Conservation (phyloP, 2,797 vertebrate genomes). For the Dryobates pubescens region DNA sequence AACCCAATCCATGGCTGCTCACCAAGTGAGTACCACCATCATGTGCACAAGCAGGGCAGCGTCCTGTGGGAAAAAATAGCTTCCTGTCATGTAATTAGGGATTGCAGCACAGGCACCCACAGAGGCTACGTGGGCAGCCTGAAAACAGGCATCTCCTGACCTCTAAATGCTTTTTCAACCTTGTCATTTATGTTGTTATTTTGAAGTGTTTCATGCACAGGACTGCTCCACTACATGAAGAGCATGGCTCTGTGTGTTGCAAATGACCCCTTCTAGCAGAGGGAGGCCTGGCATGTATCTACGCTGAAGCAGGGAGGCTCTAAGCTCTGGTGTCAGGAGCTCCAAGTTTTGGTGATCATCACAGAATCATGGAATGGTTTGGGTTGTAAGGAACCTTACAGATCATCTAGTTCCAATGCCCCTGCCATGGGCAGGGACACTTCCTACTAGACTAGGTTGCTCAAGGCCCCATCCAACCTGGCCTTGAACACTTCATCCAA, state of each 20-base stretch:
- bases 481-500: too few relatives aligned
- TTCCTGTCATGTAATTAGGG: neutral
- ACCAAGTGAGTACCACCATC: neutral
- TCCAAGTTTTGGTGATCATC: neutral
- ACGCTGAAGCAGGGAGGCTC: neutral
- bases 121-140: neutral
- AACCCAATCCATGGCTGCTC: fast-evolving
- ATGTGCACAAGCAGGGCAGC: fast-evolving
- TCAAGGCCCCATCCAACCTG: too few relatives aligned
- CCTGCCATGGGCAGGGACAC: too few relatives aligned
- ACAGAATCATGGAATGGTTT: too few relatives aligned
- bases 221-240: neutral
- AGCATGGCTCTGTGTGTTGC: fast-evolving
- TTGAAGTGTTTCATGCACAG: neutral
- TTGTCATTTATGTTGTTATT: neutral
- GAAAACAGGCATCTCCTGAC: neutral
- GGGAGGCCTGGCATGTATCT: neutral
- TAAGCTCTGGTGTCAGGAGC: neutral
- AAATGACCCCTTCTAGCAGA: neutral
- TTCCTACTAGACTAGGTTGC: too few relatives aligned
- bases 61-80: neutral
- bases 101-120: fast-evolving
- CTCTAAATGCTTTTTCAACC: neutral
- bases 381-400: too few relatives aligned
- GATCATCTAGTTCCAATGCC: too few relatives aligned